Base-by-base conservation (phyloP, 2,888 invertebrate species). In the Cheiracanthium punctorium region DNA sequence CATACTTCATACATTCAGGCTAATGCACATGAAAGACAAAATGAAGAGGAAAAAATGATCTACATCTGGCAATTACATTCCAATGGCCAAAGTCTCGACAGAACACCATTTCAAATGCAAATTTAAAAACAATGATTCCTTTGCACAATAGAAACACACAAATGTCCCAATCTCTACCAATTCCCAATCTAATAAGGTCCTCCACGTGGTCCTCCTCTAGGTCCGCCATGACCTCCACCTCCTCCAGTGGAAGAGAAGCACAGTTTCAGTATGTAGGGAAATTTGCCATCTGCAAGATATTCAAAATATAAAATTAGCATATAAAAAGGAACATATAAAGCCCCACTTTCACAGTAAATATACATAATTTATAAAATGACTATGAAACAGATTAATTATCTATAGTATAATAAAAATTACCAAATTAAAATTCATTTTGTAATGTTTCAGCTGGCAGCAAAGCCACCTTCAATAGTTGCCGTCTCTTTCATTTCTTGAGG, bases 181-280 rank as follows among this genome's bases (percentile, higher is more conserved):
- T 37, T 37, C 4, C 37, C 37, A 58, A n/a, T 17, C 48, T 17
- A 10, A 48, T 17, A 2, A 37, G 37, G 17, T 48, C 17, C 17
- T 48, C 17, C 8, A 48, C 17, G 17, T 2, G 48, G 12, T 14
- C 67, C 72, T 4, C 85, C 75, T 0, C 76, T 43, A 5, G 71
- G 71, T 17, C 76, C 71, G 76, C 70, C 88, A 58, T 14, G 85
- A 32, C 17, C 80, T 58, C 58, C 48, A 28, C 71, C 48, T n/a
- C n/a, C n/a, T 17, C 88, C 88, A 48, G 89, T 82, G 4, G 97
- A 97, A 28, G 98, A 98, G 94, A 98, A 99, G 92, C 98, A 98
- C 90, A 99, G 93, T 93, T 99, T 99, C 96, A 99, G 96, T 91
- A 98, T 96, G 94, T 98, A 99, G 90, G 99, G 99, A 93, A 97